Conservation (phyloP, 2,888 invertebrate species). For the Mesorhabditis spiculigera region DNA sequence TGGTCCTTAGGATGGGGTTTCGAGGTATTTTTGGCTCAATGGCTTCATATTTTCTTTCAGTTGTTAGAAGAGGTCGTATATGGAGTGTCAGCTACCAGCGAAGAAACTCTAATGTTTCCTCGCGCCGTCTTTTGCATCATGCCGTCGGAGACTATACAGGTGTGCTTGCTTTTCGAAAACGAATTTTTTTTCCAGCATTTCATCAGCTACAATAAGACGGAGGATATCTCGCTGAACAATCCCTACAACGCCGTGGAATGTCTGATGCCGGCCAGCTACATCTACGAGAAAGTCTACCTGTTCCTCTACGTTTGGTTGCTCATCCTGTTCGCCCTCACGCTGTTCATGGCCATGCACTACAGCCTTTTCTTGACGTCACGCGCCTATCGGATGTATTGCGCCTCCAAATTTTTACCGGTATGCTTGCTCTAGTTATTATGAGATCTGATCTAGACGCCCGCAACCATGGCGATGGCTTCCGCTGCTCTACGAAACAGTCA, state of each 20-base stretch:
- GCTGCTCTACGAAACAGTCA: too few relatives aligned
- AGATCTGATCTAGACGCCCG: too few relatives aligned
- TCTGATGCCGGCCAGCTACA: constrained; percentile 30
- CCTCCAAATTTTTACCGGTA: constrained; percentile 17
- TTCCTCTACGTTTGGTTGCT: constrained; percentile 37
- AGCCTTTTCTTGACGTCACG: constrained; percentile 13
- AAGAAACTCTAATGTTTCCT: too few relatives aligned
- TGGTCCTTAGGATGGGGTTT: constrained; percentile 22
- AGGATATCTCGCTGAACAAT: too few relatives aligned
- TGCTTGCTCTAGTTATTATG: constrained; percentile 5
- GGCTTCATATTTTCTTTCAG: too few relatives aligned
- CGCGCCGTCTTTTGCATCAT: too few relatives aligned
- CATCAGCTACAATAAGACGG: constrained; percentile 7
- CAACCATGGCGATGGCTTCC: too few relatives aligned
- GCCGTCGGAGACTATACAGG: neutral
- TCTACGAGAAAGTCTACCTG: constrained; percentile 31
- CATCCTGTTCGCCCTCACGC: constrained; percentile 17
- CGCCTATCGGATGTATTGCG: constrained; percentile 9
- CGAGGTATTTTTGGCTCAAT: constrained; percentile 12
- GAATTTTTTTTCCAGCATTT: constrained; percentile 3
- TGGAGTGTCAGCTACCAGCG: too few relatives aligned
- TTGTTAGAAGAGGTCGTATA: too few relatives aligned
- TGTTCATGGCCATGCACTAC: constrained; percentile 16
- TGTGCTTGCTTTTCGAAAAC: neutral
- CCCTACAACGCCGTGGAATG: constrained; percentile 20